Evolutionary conservation across 2,888 invertebrate species (phyloP).

Genomic region (Drosophila borealis): DNA sequence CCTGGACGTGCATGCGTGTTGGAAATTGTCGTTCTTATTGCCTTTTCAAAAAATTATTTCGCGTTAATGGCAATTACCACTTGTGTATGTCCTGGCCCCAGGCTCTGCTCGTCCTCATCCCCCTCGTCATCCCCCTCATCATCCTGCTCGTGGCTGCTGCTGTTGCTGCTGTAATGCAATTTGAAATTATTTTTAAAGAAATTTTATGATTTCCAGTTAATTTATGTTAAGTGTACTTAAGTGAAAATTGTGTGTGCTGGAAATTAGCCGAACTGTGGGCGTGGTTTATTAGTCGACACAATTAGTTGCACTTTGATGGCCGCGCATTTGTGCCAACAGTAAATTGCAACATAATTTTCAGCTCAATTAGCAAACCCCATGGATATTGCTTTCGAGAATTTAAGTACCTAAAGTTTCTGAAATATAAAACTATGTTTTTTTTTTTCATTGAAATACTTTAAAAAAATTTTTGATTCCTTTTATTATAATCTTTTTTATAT

Average conservation of each 20-base stretch:
- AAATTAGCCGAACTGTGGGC: constrained; percentile 65
- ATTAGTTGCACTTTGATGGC: constrained; percentile 59
- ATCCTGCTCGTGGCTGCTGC: constrained; percentile 2
- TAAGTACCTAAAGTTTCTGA: not conserved
- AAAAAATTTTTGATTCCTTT: too few species aligned
- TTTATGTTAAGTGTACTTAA: constrained; percentile 80
- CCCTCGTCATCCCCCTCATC: not conserved
- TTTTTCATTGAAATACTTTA: too few species aligned
- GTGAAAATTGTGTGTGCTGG: constrained; percentile 69
- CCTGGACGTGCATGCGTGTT: constrained; percentile 58
- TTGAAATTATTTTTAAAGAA: constrained; percentile 75
- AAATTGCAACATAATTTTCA: constrained; percentile 43
- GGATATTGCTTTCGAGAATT: not conserved
- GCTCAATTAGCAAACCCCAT: constrained; percentile 27
- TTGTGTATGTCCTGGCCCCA: constrained; percentile 52
- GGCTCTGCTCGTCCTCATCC: not conserved
- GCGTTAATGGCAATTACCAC: constrained; percentile 81
- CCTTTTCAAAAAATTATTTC: constrained; percentile 80
- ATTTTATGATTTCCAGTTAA: constrained; percentile 72
- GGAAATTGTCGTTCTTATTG: constrained; percentile 76
- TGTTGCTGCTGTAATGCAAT: constrained; percentile 49
- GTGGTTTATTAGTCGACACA: constrained; percentile 56
- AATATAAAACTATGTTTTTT: too few species aligned
- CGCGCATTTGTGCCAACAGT: constrained; percentile 17
- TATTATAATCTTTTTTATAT: too few species aligned